Evolutionary conservation across 2,797 vertebrate species (phyloP).

Genomic region (Graptemys geographica): DNA sequence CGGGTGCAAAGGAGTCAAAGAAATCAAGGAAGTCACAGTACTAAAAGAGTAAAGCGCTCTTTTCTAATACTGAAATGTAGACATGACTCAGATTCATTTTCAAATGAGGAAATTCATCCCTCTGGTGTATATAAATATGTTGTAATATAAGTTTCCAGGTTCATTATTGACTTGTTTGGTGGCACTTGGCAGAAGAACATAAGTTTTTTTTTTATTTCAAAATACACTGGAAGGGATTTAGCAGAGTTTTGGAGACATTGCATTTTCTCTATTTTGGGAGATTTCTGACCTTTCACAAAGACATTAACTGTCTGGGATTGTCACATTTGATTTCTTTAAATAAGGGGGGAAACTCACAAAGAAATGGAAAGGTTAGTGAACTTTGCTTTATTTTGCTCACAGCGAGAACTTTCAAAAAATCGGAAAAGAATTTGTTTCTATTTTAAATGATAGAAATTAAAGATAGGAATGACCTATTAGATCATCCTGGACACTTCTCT

Average conservation of each 20-base stretch:
- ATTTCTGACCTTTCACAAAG: constrained; percentile 64
- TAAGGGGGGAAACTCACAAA: constrained; percentile 49
- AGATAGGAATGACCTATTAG: constrained; percentile 79
- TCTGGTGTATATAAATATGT: constrained; percentile 22
- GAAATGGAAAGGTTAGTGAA: constrained; percentile 52
- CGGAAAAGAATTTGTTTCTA: constrained; percentile 59
- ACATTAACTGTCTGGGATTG: constrained; percentile 50
- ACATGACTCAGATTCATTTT: constrained; percentile 77
- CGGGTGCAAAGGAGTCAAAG: constrained; percentile 38
- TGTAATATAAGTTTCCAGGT: constrained; percentile 39
- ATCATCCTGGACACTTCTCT: constrained; percentile 53
- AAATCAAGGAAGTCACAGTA: constrained; percentile 69
- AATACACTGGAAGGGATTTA: constrained; percentile 57
- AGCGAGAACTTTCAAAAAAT: constrained; percentile 51
- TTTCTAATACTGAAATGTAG: constrained; percentile 69
- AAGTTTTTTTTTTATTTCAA: constrained; percentile 48
- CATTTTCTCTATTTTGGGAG: constrained; percentile 45
- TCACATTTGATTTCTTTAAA: constrained; percentile 68
- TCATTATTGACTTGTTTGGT: constrained; percentile 34
- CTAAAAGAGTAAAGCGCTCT: constrained; percentile 67
- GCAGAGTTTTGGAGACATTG: constrained; percentile 30
- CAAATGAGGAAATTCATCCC: constrained; percentile 72
- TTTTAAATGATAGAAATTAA: constrained; percentile 66
- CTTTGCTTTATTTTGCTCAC: constrained; percentile 67
- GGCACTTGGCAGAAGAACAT: constrained; percentile 53